phyloP scores from a whole-genome alignment of 2,888 invertebrate species.

The Myopa tessellatipennis region DNA sequence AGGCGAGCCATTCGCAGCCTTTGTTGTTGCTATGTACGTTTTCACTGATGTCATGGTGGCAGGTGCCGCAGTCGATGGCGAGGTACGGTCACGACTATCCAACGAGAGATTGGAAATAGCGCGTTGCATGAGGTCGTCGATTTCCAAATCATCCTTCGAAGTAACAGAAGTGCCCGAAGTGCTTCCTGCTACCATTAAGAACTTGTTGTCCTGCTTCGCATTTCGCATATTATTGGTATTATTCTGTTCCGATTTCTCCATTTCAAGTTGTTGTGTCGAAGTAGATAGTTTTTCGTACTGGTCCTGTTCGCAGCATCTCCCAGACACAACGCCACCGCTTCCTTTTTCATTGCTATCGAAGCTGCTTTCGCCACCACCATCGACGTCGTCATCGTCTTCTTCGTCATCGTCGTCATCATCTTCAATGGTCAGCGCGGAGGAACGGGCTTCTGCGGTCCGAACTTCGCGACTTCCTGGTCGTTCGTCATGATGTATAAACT shows the following conservation, averaged over 20 bases:
- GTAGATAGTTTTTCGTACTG: conserved; percentile 60
- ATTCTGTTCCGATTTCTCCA: conserved; percentile 43
- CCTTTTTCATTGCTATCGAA: conserved; percentile 63
- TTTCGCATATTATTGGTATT: conserved; percentile 37
- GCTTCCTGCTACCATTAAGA: conserved; percentile 55
- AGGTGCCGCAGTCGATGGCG: conserved; percentile 59
- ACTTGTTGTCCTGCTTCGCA: conserved; percentile 58
- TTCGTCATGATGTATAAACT: conserved; percentile 66
- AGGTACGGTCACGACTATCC: conserved; percentile 66
- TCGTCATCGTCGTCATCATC: conserved; percentile 56
- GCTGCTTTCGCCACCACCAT: conserved; percentile 63
- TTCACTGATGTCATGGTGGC: conserved; percentile 42
- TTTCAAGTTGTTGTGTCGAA: conserved; percentile 55
- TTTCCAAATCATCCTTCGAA: conserved; percentile 67
- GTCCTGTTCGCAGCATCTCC: conserved; percentile 48
- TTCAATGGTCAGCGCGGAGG: conserved; percentile 60
- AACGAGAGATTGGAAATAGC: conserved; percentile 68
- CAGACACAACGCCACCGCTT: conserved; percentile 41
- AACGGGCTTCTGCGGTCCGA: conserved; percentile 59
- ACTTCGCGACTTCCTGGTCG: conserved; percentile 61
- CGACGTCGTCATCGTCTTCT: conserved; percentile 47
- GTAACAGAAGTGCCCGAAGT: conserved; percentile 48
- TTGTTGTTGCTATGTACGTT: conserved; percentile 34
- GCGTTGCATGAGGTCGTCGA: conserved; percentile 68
- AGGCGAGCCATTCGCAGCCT: conserved; percentile 36